Evolutionary conservation across 35 echinoderm and acorn worm species (phyloP).

Genomic region (Diadema setosum): DNA sequence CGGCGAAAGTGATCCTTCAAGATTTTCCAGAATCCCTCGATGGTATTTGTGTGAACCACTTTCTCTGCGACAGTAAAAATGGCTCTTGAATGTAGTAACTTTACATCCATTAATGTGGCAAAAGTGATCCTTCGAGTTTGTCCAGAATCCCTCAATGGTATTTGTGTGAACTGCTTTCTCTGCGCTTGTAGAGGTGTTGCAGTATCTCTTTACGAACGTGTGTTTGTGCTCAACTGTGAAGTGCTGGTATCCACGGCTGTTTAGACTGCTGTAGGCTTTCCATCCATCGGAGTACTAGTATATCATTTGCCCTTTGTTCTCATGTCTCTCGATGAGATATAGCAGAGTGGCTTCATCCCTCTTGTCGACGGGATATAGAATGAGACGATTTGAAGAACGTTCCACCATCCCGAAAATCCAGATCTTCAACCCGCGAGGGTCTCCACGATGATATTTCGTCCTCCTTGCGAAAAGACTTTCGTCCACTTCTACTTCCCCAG

Average conservation of each 20-base stretch:
- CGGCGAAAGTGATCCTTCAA: neutral
- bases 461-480: neutral
- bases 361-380: conserved; percentile 5
- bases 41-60: conserved; percentile 10
- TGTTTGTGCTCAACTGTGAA: neutral
- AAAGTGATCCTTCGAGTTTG: neutral
- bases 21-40: neutral
- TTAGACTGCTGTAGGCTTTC: neutral
- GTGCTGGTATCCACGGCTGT: neutral
- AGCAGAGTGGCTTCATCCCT: neutral
- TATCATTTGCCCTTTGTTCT: neutral
- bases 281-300: conserved; percentile 24
- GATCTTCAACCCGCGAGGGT: neutral
- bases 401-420: conserved; percentile 20
- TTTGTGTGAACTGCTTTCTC: neutral
- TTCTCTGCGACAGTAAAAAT: neutral
- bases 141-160: conserved; percentile 1
- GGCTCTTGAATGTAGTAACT: neutral
- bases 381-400: neutral
- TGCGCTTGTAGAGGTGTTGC: neutral
- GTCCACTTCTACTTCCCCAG: neutral
- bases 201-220: neutral
- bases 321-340: neutral
- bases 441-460: neutral
- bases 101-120: neutral